Evolutionary conservation across 1,140 invertebrate species (phyloP).

Genomic region (Listronotus oregonensis): DNA sequence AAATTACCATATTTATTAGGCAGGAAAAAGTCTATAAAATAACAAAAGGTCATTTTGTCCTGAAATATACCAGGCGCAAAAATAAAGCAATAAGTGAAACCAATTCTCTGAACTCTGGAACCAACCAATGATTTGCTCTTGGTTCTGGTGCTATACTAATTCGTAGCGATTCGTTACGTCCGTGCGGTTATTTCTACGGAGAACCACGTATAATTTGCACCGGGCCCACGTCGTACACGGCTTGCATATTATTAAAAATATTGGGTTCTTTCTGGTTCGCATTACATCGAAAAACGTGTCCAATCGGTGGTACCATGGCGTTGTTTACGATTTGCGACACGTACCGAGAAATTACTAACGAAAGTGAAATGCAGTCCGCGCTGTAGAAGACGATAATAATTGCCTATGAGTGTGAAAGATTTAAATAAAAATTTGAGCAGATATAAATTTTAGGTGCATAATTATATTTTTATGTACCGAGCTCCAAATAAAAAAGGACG

Average conservation of each 20-base stretch:
- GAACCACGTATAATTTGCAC: constrained; percentile 6
- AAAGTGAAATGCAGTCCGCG: constrained; percentile 1
- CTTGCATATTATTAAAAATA: constrained; percentile 9
- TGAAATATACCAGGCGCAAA: too few relatives aligned
- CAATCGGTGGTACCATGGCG: constrained; percentile 1
- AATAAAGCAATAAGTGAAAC: too few relatives aligned
- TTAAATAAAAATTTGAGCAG: too few relatives aligned
- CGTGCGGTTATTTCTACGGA: neutral
- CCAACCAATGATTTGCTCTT: neutral
- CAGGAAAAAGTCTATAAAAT: too few relatives aligned
- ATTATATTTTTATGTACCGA: too few relatives aligned
- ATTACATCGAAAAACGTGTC: constrained; percentile 6
- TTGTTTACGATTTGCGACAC: neutral
- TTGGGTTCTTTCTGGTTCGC: neutral
- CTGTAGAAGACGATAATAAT: neutral
- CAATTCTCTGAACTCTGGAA: neutral
- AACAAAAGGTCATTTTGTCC: too few relatives aligned
- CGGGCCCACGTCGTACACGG: neutral
- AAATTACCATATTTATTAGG: too few relatives aligned
- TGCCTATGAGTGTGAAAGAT: too few relatives aligned
- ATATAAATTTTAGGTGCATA: too few relatives aligned
- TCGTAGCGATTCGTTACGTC: constrained; percentile 1
- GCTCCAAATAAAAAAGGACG: too few relatives aligned
- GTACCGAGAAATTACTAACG: constrained; percentile 2
- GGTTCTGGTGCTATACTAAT: neutral